A percentile compares a stretch with the other conserved stretches of the same genome.
Evolutionary conservation across 1,140 invertebrate species (phyloP).

Genomic region (Saccostrea cuccullata): DNA sequence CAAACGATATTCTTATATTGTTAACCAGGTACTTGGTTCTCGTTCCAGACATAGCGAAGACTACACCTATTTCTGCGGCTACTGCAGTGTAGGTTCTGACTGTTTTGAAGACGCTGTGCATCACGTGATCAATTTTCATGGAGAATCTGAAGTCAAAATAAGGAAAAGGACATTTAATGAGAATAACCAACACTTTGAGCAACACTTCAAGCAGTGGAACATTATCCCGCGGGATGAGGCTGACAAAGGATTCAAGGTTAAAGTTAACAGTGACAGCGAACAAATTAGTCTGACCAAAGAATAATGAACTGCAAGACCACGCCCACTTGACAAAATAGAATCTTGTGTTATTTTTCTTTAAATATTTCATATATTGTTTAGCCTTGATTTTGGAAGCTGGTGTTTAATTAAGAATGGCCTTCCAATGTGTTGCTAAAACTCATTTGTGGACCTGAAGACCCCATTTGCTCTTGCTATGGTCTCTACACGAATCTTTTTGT

Average conservation of each 20-base stretch:
- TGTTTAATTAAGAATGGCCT: too few species aligned
- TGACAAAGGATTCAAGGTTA: background rate
- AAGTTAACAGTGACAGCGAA: slow-evolving; percentile 3
- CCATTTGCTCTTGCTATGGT: too few species aligned
- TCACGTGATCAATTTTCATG: background rate
- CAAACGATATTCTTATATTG: background rate
- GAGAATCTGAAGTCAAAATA: background rate
- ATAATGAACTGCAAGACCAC: background rate
- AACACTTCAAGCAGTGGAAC: slow-evolving; percentile 2
- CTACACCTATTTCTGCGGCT: slow-evolving; percentile 1
- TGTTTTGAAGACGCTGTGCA: background rate
- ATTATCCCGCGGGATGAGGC: background rate
- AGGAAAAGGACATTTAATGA: slow-evolving; percentile 24
- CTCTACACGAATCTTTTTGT: too few species aligned
- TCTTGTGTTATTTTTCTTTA: too few species aligned
- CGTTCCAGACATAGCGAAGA: background rate
- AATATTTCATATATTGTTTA: too few species aligned
- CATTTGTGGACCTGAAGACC: too few species aligned
- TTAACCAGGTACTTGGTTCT: background rate
- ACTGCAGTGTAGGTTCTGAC: slow-evolving; percentile 8
- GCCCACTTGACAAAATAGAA: too few species aligned
- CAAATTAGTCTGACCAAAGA: background rate
- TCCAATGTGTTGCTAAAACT: too few species aligned
- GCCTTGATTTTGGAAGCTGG: too few species aligned
- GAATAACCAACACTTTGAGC: background rate